phyloP scores from a whole-genome alignment of 1,140 invertebrate species.

The Adoxophyes honmai region DNA sequence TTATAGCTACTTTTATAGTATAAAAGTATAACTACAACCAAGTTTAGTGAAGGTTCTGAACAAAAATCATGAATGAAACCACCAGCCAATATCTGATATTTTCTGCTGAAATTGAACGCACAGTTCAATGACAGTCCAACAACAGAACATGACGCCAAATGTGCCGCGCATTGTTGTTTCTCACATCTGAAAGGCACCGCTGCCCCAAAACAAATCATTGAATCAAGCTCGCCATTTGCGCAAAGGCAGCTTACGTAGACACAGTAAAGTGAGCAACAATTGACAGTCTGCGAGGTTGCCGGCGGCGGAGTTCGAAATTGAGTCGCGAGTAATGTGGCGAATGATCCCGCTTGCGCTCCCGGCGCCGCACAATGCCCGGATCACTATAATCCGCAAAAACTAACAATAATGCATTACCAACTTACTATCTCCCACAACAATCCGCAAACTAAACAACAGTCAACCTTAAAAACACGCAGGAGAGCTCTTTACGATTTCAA shows the following conservation, averaged over 20 bases:
- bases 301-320: constrained; percentile 31
- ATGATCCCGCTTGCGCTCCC: constrained; percentile 65
- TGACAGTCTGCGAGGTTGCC: constrained; percentile 44
- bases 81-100: too few relatives aligned
- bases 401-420: constrained; percentile 39
- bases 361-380: constrained; percentile 39
- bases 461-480: background rate
- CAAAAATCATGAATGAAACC: too few relatives aligned
- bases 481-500: background rate
- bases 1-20: too few relatives aligned
- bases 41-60: too few relatives aligned
- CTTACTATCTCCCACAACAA: background rate
- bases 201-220: too few relatives aligned
- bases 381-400: constrained; percentile 70
- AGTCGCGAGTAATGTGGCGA: constrained; percentile 56
- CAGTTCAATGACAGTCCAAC: too few relatives aligned
- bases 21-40: too few relatives aligned
- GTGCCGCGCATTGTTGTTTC: too few relatives aligned
- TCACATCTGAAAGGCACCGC: too few relatives aligned
- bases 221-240: background rate
- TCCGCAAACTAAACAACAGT: constrained; percentile 24
- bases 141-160: too few relatives aligned
- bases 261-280: constrained; percentile 63
- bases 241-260: constrained; percentile 8
- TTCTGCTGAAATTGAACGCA: too few relatives aligned